These are phyloP conservation scores for Sus cebifrons DNA, from an alignment of 2,797 vertebrate genomes.

Conservation along the genomic window DNA sequence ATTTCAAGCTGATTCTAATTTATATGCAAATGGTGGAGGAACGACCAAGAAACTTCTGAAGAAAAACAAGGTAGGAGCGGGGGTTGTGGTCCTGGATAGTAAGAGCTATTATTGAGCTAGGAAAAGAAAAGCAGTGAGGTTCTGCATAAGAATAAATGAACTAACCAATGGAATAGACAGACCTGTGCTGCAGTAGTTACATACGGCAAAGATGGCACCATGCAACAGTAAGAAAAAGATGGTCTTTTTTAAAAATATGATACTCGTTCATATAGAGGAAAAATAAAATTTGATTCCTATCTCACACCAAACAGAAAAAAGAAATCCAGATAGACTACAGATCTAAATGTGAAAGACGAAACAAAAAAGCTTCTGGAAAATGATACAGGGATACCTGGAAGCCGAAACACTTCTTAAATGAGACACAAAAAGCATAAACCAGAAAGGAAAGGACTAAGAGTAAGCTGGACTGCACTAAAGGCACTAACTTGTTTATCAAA, in stretches of 20 bases:
- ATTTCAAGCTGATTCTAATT: neutral
- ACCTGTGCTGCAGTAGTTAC: neutral
- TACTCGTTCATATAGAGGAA: neutral
- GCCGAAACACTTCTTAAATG: neutral
- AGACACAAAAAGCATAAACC: neutral
- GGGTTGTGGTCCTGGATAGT: neutral
- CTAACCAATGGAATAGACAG: neutral
- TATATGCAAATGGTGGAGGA: neutral
- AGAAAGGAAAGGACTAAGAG: neutral
- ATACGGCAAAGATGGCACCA: neutral
- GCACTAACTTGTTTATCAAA: neutral
- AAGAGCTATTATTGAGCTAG: neutral
- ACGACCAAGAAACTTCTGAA: neutral
- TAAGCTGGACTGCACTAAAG: neutral
- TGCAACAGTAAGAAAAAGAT: neutral
- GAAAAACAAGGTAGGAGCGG: neutral
- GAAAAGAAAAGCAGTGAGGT: neutral
- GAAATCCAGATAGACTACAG: neutral
- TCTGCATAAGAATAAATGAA: neutral
- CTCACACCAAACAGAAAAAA: constrained; percentile 40
- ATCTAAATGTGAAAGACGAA: constrained; percentile 11
- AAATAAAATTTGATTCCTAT: neutral
- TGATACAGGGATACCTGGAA: neutral
- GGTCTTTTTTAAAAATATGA: neutral
- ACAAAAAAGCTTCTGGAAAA: neutral